These are phyloP conservation scores for Mungos mungo DNA, from an alignment of 2,113 vertebrate genomes.

Conservation along the genomic window DNA sequence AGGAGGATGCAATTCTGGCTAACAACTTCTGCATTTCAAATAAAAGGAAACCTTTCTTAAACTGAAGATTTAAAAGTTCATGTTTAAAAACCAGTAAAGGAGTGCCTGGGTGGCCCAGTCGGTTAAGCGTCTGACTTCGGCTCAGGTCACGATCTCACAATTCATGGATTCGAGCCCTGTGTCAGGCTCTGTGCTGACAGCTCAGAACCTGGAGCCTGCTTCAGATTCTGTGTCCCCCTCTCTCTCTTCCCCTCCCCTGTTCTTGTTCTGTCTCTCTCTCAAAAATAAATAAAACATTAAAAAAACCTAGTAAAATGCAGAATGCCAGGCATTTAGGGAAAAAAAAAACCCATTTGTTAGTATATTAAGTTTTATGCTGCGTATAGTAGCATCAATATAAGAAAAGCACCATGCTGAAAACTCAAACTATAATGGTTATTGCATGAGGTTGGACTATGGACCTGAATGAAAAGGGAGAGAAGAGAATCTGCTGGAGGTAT, in stretches of 20 bases:
- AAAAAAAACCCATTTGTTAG: too few species aligned
- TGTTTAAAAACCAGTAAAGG: not conserved
- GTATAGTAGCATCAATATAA: not conserved
- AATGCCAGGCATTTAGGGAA: not conserved
- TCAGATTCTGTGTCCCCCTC: too few species aligned
- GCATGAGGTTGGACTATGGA: not conserved
- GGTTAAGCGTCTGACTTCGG: too few species aligned
- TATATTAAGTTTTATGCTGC: not conserved
- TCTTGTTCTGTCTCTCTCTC: too few species aligned
- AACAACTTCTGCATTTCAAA: not conserved
- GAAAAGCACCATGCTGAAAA: not conserved
- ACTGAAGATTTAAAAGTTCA: not conserved
- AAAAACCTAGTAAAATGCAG: not conserved
- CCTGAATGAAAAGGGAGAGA: not conserved
- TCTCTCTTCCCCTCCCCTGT: too few species aligned
- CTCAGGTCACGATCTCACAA: too few species aligned
- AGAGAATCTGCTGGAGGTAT: not conserved
- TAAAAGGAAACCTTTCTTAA: not conserved
- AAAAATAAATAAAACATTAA: too few species aligned
- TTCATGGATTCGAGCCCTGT: too few species aligned
- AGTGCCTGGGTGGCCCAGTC: too few species aligned
- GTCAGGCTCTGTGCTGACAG: too few species aligned
- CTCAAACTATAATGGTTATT: not conserved
- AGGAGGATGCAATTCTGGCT: not conserved
- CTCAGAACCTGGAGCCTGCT: too few species aligned